Percentiles rank a stretch among this genome's conserved stretches.
These are phyloP conservation scores for Lasioglossum calceatum DNA, from an alignment of 2,888 invertebrate species.

Conservation along the genomic window DNA sequence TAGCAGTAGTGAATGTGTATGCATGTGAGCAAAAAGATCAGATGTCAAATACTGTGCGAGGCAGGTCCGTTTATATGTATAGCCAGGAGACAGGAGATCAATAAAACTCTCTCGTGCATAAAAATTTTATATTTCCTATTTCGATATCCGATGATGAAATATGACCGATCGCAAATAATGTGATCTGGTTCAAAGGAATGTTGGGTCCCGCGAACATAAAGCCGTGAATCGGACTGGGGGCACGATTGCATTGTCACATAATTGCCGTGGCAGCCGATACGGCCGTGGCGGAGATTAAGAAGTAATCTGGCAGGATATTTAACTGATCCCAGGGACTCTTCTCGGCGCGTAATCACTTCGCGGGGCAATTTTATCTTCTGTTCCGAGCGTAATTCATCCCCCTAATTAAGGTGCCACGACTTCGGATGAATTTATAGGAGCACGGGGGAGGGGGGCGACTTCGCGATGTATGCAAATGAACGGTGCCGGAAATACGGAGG, in stretches of 20 bases:
- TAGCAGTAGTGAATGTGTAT: not conserved
- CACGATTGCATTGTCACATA: not conserved
- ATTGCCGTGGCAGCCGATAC: not conserved
- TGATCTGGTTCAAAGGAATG: not conserved
- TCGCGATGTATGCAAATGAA: slow-evolving; percentile 53
- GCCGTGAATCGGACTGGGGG: too few relatives aligned
- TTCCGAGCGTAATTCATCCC: slow-evolving; percentile 1
- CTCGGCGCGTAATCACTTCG: slow-evolving; percentile 6
- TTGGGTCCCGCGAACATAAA: not conserved
- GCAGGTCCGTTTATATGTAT: not conserved
- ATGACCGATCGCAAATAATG: not conserved
- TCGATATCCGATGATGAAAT: not conserved
- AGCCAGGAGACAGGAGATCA: not conserved
- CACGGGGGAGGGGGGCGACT: not conserved
- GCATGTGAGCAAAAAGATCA: not conserved
- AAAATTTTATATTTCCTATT: not conserved
- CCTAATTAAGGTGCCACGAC: slow-evolving; percentile 36
- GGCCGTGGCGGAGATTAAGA: not conserved
- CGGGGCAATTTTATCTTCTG: slow-evolving; percentile 26
- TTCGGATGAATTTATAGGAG: slow-evolving; percentile 30
- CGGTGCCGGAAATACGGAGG: not conserved
- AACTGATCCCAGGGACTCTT: not conserved
- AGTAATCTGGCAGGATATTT: not conserved
- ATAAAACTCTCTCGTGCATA: not conserved
- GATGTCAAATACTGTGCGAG: not conserved